Conservation (phyloP, 1,140 invertebrate genomes). For the Drosophila nasuta region DNA sequence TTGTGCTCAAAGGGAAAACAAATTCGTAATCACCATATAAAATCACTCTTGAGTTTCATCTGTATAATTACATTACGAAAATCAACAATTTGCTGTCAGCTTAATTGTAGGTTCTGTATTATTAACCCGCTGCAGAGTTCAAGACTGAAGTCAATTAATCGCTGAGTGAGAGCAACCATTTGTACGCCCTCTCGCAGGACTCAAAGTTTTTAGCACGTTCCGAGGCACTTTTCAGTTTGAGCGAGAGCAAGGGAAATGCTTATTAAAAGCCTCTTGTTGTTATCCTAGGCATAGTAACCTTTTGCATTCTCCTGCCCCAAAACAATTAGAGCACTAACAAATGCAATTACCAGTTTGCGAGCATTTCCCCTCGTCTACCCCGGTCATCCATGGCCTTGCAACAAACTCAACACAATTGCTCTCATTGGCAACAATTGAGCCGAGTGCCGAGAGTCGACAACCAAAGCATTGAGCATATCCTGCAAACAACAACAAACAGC, state of each 20-base stretch:
- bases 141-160: conserved; percentile 17
- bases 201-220: conserved; percentile 36
- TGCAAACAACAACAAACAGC: conserved; percentile 46
- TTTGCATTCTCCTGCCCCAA: conserved; percentile 48
- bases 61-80: conserved; percentile 17
- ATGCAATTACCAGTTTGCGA: conserved; percentile 72
- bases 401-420: conserved; percentile 69
- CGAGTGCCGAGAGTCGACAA: conserved; percentile 27
- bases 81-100: conserved; percentile 9
- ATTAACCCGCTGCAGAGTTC: not conserved
- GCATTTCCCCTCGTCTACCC: conserved; percentile 13
- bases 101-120: conserved; percentile 44
- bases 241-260: conserved; percentile 43
- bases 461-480: conserved; percentile 32
- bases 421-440: conserved; percentile 81
- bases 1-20: not conserved
- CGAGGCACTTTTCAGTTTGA: conserved; percentile 50
- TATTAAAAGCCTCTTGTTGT: conserved; percentile 80
- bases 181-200: conserved; percentile 9
- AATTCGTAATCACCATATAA: not conserved
- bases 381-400: conserved; percentile 18
- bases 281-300: conserved; percentile 75
- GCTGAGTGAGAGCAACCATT: conserved; percentile 24
- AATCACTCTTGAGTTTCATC: not conserved
- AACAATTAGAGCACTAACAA: conserved; percentile 82